phyloP scores from a whole-genome alignment of 2,113 vertebrate genomes.

The Pelodiscus sinensis region DNA sequence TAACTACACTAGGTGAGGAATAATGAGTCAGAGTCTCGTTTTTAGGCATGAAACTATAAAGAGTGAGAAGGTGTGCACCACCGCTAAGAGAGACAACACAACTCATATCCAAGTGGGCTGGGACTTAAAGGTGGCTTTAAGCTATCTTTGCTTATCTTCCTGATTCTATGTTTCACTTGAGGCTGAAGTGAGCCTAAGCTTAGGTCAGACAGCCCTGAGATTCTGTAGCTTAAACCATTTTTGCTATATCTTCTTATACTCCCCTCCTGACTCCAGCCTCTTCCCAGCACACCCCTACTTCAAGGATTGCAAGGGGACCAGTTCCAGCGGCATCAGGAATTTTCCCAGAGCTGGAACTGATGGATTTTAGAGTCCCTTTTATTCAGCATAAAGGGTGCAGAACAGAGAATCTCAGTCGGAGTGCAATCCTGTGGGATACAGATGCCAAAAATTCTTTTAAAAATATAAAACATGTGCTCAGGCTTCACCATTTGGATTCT shows the following conservation, averaged over 20 bases:
- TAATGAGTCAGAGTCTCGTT: slow-evolving; percentile 24
- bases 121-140: background rate
- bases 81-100: background rate
- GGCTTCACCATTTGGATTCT: background rate
- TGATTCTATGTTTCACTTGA: background rate
- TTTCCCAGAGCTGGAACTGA: background rate
- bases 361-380: background rate
- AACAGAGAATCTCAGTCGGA: background rate
- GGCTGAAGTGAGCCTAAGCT: background rate
- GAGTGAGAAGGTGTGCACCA: background rate
- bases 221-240: background rate
- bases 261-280: background rate
- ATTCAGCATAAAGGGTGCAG: background rate
- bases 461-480: background rate
- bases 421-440: background rate
- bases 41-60: slow-evolving; percentile 28
- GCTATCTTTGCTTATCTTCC: background rate
- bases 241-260: background rate
- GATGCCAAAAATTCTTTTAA: background rate
- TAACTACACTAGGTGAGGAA: slow-evolving; percentile 27
- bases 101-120: slow-evolving; percentile 17
- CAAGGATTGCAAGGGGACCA: background rate
- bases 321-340: background rate
- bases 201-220: background rate
- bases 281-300: background rate